These are phyloP conservation scores for Bovichtus diacanthus DNA, from an alignment of 2,797 vertebrate species.

Conservation along the genomic window DNA sequence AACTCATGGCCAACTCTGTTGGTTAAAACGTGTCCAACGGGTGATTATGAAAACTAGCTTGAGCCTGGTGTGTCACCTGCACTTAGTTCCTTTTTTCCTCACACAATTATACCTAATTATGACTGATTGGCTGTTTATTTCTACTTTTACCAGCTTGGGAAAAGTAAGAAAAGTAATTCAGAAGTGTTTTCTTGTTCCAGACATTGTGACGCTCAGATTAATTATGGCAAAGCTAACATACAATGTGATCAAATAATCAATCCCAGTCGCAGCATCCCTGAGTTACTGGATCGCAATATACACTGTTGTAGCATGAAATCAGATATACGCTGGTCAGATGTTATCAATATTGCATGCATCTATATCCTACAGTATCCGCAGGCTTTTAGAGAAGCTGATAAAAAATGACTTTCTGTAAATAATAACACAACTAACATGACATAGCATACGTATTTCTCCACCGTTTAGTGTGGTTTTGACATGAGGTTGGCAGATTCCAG, in stretches of 20 bases:
- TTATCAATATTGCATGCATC: not conserved
- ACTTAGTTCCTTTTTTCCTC: not conserved
- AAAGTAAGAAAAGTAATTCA: not conserved
- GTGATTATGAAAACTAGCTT: no score
- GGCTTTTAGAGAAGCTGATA: not conserved
- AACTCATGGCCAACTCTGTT: no score
- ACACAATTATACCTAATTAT: not conserved
- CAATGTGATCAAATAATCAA: not conserved
- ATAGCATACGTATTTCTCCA: not conserved
- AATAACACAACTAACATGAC: not conserved
- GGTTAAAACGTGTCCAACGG: no score
- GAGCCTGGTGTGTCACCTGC: not conserved
- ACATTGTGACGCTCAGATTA: not conserved
- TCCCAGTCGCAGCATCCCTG: not conserved
- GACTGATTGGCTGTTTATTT: not conserved
- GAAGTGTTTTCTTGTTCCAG: not conserved
- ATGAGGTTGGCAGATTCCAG: not conserved
- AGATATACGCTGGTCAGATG: not conserved
- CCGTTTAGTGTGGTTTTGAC: not conserved
- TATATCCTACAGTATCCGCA: not conserved
- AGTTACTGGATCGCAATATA: not conserved
- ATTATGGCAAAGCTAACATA: not conserved
- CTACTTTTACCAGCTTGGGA: not conserved
- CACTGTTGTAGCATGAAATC: not conserved
- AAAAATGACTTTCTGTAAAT: not conserved